Evolutionary conservation across 2,797 vertebrate species (phyloP), one percentile per base, ranked within the genome.

Genomic region (Pangasius djambal): DNA sequence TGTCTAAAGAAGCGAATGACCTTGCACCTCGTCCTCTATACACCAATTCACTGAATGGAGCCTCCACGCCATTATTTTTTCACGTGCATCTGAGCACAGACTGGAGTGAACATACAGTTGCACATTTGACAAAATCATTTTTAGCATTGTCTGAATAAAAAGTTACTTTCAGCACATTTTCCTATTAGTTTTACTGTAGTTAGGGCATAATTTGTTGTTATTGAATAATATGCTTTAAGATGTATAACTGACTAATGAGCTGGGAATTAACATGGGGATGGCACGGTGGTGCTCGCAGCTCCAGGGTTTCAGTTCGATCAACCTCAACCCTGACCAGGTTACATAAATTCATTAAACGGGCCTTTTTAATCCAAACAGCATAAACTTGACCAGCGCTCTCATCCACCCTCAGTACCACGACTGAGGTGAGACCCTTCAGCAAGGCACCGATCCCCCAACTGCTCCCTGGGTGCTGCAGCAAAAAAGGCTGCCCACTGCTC

Each of bases 1-100:
- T 50, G 59, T 37, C 44, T 83, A 34, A 57, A 20, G 57, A 72
- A 40, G 78, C 20, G 6, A 77, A 59, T 88, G 88, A 91, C 88
- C 82, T 89, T 91, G 82, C 40, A 86, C 57, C 57, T 79, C 10
- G 40, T 82, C 67, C 88, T 89, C 75, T 20, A 59, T 86, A 67
- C 50, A 81, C 31, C 84, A 77, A 65, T 67, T 67, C 59, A 44
- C 18, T 83, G 12, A 83, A 75, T 44, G 40, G 7, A 44, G 28
- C 31, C 67, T 79, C 22, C 55, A 65, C 57, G 22, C 57, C 83
- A 70, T 34, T 37, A 16, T 77, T 25, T 25, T 25, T 50, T 77
- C 5, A 50, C 5, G 22, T 50, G 16, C 40, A 28, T 57, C 77
- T 10, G 18, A 57, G n/a, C 16, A 37, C 12, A n/a, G n/a, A 31